phyloP scores from a whole-genome alignment of 2,113 vertebrate genomes.

The Nibea albiflora region DNA sequence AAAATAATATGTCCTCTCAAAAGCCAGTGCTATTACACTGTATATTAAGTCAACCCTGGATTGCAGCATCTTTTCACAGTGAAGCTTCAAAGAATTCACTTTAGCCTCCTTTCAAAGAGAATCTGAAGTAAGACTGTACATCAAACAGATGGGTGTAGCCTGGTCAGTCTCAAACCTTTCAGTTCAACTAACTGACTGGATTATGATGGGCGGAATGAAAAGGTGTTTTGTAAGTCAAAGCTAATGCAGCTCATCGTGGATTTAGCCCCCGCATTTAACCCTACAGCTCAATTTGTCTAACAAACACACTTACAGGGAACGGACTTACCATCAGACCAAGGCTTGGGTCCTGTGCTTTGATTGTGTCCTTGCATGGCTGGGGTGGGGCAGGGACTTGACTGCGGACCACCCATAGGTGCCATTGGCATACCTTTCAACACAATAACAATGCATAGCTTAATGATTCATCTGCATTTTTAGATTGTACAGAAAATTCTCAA shows the following conservation, averaged over 20 bases:
- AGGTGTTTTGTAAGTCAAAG: not conserved
- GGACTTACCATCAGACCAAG: constrained; percentile 88
- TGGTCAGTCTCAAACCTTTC: not conserved
- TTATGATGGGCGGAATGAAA: not conserved
- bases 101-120: constrained; percentile 14
- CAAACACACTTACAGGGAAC: not conserved
- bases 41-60: not conserved
- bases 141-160: not conserved
- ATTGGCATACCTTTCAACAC: constrained; percentile 83
- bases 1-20: not conserved
- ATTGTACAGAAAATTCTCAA: too few species aligned
- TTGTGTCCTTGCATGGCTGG: constrained; percentile 83
- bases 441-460: not conserved
- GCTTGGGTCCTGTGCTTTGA: constrained; percentile 84
- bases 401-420: constrained; percentile 82
- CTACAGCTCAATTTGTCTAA: accelerated
- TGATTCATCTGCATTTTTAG: not conserved
- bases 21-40: not conserved
- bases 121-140: constrained; percentile 24
- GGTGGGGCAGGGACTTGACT: constrained; percentile 80
- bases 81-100: constrained; percentile 1
- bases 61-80: not conserved
- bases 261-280: not conserved
- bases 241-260: not conserved
- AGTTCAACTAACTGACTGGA: not conserved